A percentile compares a stretch with the other conserved stretches of the same genome.
Evolutionary conservation across 2,113 vertebrate species (phyloP).

Genomic region (Paratilapia polleni): DNA sequence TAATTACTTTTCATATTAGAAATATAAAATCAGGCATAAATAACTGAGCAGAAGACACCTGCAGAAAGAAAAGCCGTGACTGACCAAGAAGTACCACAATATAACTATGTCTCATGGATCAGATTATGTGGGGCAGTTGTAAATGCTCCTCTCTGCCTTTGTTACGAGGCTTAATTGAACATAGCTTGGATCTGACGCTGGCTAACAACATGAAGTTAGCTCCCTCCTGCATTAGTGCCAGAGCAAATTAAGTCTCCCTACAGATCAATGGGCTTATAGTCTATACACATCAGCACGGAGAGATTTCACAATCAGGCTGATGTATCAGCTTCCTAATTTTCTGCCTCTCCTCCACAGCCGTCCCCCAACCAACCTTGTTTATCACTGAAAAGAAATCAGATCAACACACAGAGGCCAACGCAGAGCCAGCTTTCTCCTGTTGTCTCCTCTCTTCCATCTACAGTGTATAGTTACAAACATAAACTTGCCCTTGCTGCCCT

Average conservation of each 20-base stretch:
- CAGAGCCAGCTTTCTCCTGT: conserved; percentile 5
- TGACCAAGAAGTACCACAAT: conserved; percentile 9
- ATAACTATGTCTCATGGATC: conserved; percentile 6
- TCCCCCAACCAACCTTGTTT: conserved; percentile 34
- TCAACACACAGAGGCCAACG: conserved; percentile 22
- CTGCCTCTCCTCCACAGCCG: not conserved
- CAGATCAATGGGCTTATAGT: conserved; percentile 70
- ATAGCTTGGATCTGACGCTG: conserved; percentile 58
- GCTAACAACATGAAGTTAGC: conserved; percentile 61
- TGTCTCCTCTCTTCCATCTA: conserved; percentile 21
- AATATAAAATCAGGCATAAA: conserved; percentile 20
- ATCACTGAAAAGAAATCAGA: conserved; percentile 44
- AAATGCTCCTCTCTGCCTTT: conserved; percentile 40
- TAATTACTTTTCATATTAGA: conserved; percentile 19
- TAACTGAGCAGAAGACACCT: conserved; percentile 16
- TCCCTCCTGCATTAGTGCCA: conserved; percentile 65
- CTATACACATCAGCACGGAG: conserved; percentile 49
- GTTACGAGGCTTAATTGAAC: conserved; percentile 64
- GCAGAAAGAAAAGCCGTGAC: not conserved
- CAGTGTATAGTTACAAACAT: conserved; percentile 44
- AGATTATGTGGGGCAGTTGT: conserved; percentile 17
- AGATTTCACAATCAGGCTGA: conserved; percentile 47
- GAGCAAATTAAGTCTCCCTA: conserved; percentile 66
- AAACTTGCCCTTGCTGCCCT: conserved; percentile 36
- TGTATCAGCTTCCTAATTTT: conserved; percentile 46